Base-by-base conservation (phyloP, 2,113 vertebrate genomes). In the Pluvialis apricaria region DNA sequence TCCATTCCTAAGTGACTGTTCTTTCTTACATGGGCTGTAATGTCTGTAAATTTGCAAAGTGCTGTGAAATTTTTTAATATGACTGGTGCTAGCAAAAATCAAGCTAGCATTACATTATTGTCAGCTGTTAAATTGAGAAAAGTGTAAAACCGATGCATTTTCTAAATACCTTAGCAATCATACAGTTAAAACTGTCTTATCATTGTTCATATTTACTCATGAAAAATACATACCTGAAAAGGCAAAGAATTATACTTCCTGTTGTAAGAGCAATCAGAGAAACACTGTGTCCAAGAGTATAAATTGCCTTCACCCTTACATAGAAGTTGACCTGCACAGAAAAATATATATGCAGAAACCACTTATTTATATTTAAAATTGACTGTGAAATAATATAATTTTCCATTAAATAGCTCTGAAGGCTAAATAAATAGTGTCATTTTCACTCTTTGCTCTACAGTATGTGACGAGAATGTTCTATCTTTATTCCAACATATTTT, bases 281-380 rank as follows among this genome's bases (percentile, higher is more conserved):
- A 68, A 98, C 95, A 1, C 99, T 99, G 98, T 99, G 98, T 91
- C 99, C 99, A 82, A 99, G 96, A 2, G 99, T 99, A 92, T 99
- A 99, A 84, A 99, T 81, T 49, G 98, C 98, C 97, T 98, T 98
- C 95, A 99, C 99, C 45, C 99, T 97, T 81, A 98, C 52, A n/a
- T 98, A 99, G 96, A 99, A 99, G 6, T 98, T 91, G 77, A 98
- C 94, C 99, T 99, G 94, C 14, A 76, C 78, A 95, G 66, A 95
- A 94, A 94, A 78, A 96, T 62, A 96, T 18, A 65, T 22, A 29
- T 38, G 26, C 17, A 92, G 64, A 80, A 98, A 42, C 5, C 19
- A 42, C 28, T 36, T 62, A 81, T 7, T 52, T 20, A 52, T 66
- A 71, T 10, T 32, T 38, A 61, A 91, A 75, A 62, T 10, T 61